phyloP scores from a whole-genome alignment of 2,797 vertebrate genomes.

The Thunnus albacares region DNA sequence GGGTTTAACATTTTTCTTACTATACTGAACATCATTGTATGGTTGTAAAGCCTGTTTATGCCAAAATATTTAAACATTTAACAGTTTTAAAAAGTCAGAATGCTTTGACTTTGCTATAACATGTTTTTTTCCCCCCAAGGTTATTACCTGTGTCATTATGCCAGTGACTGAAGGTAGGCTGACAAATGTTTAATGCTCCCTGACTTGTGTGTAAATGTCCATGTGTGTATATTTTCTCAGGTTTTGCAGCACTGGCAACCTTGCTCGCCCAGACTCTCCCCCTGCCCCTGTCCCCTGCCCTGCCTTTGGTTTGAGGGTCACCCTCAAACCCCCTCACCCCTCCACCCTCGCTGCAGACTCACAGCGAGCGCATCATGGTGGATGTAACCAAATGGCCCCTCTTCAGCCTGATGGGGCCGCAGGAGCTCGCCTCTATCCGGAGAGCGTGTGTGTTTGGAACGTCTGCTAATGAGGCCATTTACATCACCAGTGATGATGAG shows the following conservation, averaged over 20 bases:
- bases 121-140: not conserved
- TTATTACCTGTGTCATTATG: not conserved
- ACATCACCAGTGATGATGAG: constrained; percentile 92
- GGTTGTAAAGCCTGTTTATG: not conserved
- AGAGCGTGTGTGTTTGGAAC: constrained; percentile 95
- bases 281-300: constrained; percentile 14
- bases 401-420: constrained; percentile 92
- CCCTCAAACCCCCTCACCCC: not conserved
- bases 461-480: constrained; percentile 95
- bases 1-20: constrained; percentile 9
- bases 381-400: constrained; percentile 97
- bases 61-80: constrained; percentile 1
- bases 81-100: not conserved
- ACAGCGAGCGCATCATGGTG: constrained; percentile 87
- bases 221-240: not conserved
- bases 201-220: not conserved
- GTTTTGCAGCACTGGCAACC: constrained; percentile 27
- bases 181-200: not conserved
- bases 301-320: constrained; percentile 27
- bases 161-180: not conserved
- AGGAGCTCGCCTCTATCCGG: constrained; percentile 89
- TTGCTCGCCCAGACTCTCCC: not conserved
- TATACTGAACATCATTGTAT: not conserved
- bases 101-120: not conserved
- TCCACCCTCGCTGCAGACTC: not conserved